Percentiles rank a stretch among this genome's conserved stretches.
These are phyloP conservation scores for Tipula lateralis DNA, from an alignment of 2,888 invertebrate genomes.

Conservation along the genomic window DNA sequence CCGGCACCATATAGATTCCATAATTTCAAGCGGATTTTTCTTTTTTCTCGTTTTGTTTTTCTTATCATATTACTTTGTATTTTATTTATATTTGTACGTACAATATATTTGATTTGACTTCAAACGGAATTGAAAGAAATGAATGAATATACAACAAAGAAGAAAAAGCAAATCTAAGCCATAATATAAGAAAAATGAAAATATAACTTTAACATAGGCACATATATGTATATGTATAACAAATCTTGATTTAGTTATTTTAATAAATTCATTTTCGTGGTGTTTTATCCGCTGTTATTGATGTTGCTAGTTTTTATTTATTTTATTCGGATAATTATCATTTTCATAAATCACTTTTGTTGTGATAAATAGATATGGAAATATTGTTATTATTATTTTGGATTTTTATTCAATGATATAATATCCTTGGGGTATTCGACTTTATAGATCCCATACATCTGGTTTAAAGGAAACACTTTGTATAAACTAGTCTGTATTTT, in stretches of 20 bases:
- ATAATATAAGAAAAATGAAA: not conserved
- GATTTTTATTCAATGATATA: not conserved
- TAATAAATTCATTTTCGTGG: not conserved
- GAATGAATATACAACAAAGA: not conserved
- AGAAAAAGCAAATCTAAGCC: not conserved
- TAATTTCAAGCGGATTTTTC: slow-evolving; percentile 25
- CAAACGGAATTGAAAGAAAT: not conserved
- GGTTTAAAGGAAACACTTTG: too few relatives aligned
- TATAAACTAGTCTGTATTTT: too few relatives aligned
- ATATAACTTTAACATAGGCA: not conserved
- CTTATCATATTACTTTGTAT: slow-evolving; percentile 19
- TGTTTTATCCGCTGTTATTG: not conserved
- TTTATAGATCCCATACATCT: too few relatives aligned
- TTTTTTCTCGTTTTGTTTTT: not conserved
- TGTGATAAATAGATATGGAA: not conserved
- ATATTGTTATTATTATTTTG: not conserved
- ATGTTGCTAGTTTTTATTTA: not conserved
- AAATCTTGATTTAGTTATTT: not conserved
- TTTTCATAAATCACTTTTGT: slow-evolving; percentile 19
- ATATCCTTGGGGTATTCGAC: too few relatives aligned
- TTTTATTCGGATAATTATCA: not conserved
- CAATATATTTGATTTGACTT: not conserved
- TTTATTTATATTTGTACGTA: not conserved
- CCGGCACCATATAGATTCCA: slow-evolving; percentile 30
- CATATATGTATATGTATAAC: too few relatives aligned